Base-by-base conservation (phyloP, 2,797 vertebrate species). In the Echeneis naucrates region DNA sequence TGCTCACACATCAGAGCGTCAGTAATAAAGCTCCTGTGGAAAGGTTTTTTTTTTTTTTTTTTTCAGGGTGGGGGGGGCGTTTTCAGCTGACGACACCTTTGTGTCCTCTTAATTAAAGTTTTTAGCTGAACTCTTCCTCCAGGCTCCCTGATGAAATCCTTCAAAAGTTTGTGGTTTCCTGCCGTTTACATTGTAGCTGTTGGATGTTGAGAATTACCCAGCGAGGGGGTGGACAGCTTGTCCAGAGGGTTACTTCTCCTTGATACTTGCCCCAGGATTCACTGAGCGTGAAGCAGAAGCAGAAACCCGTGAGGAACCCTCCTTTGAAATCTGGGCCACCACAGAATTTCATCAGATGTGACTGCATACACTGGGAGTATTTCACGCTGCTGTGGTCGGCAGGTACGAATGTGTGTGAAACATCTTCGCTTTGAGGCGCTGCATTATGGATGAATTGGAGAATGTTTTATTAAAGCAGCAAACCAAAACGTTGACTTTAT, bases 391-490 rank as follows among this genome's bases (percentile, higher is more conserved):
- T n/a, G 65, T 44, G 6, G 30, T 44, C 52, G 5, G 13, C 56
- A 52, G 55, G 12, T 75, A 44, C 27, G 30, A 37, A 54, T 4
- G 33, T 5, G 26, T 8, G 40, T 30, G 45, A 67, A 45, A 40
- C 61, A 50, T 80, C 78, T 63, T 45, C 32, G 0, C 11, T 60
- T 47, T 67, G 44, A 32, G 17, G 1, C 24, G 66, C 8, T 83
- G 67, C 16, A 83, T 85, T 72, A 84, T 78, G 79, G 16, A 85
- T 56, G 60, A 19, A 8, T 1, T 19, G 44, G 19, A 23, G 19
- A 1, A 70, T 79, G 76, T 83, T 85, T 88, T 80, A 81, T 86
- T 82, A 62, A 79, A 14, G 37, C 40, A 51, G 74, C 54, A 84
- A 82, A 65, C 30, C n/a, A 47, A 75, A 70, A 71, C 60, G 40